Conservation (phyloP, 2,888 invertebrate species). For the Imbricaverruca yamaguchii region DNA sequence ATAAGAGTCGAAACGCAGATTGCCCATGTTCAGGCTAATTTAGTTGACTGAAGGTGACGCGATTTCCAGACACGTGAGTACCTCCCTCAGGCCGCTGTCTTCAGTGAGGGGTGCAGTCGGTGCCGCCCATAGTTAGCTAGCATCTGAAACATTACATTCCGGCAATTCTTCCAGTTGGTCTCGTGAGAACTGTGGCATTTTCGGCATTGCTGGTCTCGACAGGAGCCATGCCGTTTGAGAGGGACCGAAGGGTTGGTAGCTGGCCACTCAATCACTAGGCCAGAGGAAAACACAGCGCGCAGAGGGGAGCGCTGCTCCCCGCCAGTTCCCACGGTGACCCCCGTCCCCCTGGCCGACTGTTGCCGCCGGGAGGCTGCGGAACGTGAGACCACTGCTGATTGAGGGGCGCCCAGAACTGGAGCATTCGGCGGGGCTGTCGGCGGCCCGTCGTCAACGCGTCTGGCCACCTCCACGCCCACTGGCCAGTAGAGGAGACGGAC, state of each 20-base stretch:
- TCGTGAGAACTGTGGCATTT: background rate
- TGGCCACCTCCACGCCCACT: conserved; percentile 15
- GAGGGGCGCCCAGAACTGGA: background rate
- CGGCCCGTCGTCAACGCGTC: conserved; percentile 29
- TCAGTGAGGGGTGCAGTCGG: too few relatives aligned
- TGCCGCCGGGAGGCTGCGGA: background rate
- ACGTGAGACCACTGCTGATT: background rate
- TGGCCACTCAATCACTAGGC: background rate
- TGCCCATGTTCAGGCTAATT: too few relatives aligned
- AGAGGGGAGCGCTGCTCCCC: background rate
- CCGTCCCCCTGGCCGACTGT: background rate
- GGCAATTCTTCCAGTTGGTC: background rate
- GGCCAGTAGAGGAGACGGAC: background rate
- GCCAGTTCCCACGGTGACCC: conserved; percentile 12
- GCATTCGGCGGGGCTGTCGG: background rate
- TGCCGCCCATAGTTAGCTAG: too few relatives aligned
- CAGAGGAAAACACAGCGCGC: background rate
- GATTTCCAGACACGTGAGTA: too few relatives aligned
- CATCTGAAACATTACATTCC: background rate
- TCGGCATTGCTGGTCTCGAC: background rate
- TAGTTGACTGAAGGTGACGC: too few relatives aligned
- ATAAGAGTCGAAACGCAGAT: too few relatives aligned
- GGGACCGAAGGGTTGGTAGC: background rate
- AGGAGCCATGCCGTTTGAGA: background rate
- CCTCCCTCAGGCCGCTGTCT: too few relatives aligned